A percentile compares a stretch with the other conserved stretches of the same genome.
Conservation (phyloP, 2,888 invertebrate species). For the Lobophora halterata region DNA sequence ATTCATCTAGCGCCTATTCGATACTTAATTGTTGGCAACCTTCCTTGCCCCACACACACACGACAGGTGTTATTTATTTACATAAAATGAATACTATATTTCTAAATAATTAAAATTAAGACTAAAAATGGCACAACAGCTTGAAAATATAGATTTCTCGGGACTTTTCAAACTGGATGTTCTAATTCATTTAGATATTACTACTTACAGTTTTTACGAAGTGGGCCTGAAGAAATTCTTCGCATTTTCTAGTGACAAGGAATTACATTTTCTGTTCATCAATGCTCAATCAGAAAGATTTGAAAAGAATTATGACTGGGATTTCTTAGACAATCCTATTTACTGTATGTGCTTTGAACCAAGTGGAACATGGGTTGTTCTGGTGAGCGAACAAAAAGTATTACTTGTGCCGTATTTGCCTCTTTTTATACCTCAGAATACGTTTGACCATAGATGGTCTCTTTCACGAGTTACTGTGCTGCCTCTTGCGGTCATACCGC, state of each 20-base stretch:
- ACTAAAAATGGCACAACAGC: slow-evolving; percentile 55
- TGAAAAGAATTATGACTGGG: slow-evolving; percentile 71
- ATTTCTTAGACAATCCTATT: slow-evolving; percentile 75
- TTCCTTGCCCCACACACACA: neutral
- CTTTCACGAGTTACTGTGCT: slow-evolving; percentile 71
- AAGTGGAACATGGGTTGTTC: slow-evolving; percentile 87
- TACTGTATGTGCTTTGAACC: slow-evolving; percentile 92
- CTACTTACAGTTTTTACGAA: slow-evolving; percentile 69
- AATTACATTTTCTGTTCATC: slow-evolving; percentile 65
- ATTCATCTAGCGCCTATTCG: too few relatives aligned
- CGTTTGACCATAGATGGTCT: slow-evolving; percentile 74
- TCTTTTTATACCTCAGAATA: slow-evolving; percentile 64
- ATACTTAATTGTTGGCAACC: too few relatives aligned
- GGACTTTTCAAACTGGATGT: slow-evolving; percentile 74
- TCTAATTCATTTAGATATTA: slow-evolving; percentile 63
- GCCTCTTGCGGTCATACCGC: slow-evolving; percentile 57
- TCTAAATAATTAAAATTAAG: slow-evolving; percentile 1
- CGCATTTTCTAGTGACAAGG: slow-evolving; percentile 66
- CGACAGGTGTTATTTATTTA: neutral
- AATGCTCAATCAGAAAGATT: slow-evolving; percentile 60
- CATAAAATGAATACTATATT: neutral
- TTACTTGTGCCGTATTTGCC: slow-evolving; percentile 75
- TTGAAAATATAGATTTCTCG: slow-evolving; percentile 67
- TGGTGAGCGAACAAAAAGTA: slow-evolving; percentile 78
- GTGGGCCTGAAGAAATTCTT: slow-evolving; percentile 71